Percentiles rank a stretch among this genome's conserved stretches.
phyloP scores from a whole-genome alignment of 2,113 vertebrate genomes.

The Muntiacus reevesi region DNA sequence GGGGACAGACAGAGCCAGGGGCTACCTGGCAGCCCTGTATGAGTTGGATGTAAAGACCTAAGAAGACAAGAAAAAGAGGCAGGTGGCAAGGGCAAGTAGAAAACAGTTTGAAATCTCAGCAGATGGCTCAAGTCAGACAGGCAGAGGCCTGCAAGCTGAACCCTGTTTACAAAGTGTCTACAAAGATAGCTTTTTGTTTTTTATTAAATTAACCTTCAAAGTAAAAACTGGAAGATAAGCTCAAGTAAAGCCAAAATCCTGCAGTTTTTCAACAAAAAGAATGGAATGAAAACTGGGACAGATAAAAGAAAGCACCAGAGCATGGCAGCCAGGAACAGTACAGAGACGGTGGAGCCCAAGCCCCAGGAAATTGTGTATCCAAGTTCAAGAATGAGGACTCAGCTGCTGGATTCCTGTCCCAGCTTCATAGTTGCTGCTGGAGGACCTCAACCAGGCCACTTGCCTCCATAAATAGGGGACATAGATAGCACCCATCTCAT shows the following conservation, averaged over 20 bases:
- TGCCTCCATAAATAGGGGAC: background rate
- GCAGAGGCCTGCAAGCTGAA: background rate
- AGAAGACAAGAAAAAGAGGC: background rate
- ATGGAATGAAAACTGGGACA: background rate
- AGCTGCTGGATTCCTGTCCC: background rate
- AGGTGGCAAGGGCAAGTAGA: accelerated
- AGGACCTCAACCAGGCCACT: background rate
- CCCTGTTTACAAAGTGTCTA: background rate
- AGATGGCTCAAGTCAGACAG: background rate
- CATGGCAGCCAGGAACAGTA: background rate
- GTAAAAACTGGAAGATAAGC: background rate
- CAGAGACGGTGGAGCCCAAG: accelerated
- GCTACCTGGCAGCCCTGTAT: background rate
- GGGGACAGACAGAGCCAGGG: background rate
- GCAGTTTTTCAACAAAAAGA: background rate
- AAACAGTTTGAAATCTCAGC: no score
- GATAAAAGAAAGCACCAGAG: background rate
- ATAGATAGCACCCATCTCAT: background rate
- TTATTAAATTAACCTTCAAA: background rate
- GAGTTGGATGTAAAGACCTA: background rate
- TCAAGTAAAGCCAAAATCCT: background rate
- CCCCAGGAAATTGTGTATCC: background rate
- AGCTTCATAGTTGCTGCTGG: background rate
- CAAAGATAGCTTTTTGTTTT: background rate
- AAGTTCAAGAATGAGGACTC: background rate